Evolutionary conservation across 2,888 invertebrate genomes (phyloP).

Genomic region (Entomobrya multifasciata): DNA sequence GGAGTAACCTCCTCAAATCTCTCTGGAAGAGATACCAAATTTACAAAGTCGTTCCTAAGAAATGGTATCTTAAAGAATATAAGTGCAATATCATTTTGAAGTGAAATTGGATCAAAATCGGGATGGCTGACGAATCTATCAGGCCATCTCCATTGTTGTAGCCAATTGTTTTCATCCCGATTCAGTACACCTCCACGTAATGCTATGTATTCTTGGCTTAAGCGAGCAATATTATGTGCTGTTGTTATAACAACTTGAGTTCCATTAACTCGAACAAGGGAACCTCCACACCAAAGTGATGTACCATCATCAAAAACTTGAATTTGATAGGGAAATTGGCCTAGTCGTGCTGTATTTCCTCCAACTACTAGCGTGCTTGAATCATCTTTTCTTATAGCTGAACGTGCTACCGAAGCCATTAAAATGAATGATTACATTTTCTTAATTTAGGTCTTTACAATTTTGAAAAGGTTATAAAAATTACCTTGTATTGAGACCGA

Average conservation of each 20-base stretch:
- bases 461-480: too few relatives aligned
- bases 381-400: background rate
- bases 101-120: background rate
- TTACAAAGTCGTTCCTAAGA: background rate
- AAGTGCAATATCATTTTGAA: background rate
- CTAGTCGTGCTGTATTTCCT: background rate
- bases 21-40: background rate
- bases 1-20: background rate
- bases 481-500: too few relatives aligned
- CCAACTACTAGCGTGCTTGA: background rate
- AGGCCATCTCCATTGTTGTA: background rate
- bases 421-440: too few relatives aligned
- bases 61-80: background rate
- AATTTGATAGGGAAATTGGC: background rate
- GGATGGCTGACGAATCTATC: background rate
- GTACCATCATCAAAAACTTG: background rate
- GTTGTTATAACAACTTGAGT: background rate
- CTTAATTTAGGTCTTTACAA: too few relatives aligned
- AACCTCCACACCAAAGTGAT: background rate
- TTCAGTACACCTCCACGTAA: background rate
- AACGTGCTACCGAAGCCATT: too few relatives aligned
- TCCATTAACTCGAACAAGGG: background rate
- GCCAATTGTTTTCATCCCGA: background rate
- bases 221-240: background rate
- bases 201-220: background rate